phyloP scores from a whole-genome alignment of 2,888 invertebrate species.

The Penaeus monodon region DNA sequence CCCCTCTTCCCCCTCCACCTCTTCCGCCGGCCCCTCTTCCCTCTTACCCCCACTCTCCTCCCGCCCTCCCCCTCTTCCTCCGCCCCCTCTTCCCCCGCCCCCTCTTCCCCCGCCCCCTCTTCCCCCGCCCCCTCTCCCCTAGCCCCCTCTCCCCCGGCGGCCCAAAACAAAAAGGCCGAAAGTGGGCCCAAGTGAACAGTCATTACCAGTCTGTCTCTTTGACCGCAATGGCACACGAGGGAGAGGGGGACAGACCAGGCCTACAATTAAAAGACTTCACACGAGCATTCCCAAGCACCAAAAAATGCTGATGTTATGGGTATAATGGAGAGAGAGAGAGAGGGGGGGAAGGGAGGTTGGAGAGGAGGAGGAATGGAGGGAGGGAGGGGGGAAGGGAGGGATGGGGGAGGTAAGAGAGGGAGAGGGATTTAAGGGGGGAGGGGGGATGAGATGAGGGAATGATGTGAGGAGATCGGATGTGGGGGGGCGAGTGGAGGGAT shows the following conservation, averaged over 20 bases:
- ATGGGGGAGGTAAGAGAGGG: neutral
- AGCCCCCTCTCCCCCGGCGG: too few species aligned
- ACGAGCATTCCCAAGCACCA: neutral
- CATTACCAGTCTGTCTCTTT: too few species aligned
- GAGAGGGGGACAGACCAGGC: too few species aligned
- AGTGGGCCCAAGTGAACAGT: too few species aligned
- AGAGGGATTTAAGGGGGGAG: neutral
- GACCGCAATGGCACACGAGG: too few species aligned
- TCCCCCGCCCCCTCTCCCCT: too few species aligned
- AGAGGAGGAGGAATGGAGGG: neutral
- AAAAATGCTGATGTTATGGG: constrained; percentile 21
- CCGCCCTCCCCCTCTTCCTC: neutral
- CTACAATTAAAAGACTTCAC: too few species aligned
- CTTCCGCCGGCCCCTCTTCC: neutral
- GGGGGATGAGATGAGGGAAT: neutral
- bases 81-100: too few species aligned
- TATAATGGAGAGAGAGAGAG: constrained; percentile 19
- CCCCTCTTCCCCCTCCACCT: neutral
- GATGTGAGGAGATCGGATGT: neutral
- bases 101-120: too few species aligned
- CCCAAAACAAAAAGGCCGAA: too few species aligned
- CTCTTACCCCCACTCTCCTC: neutral
- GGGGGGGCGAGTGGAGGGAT: neutral
- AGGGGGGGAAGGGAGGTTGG: neutral
- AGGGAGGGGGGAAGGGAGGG: neutral